Evolutionary conservation across 2,888 invertebrate genomes (phyloP).

Genomic region (Pecten maximus): DNA sequence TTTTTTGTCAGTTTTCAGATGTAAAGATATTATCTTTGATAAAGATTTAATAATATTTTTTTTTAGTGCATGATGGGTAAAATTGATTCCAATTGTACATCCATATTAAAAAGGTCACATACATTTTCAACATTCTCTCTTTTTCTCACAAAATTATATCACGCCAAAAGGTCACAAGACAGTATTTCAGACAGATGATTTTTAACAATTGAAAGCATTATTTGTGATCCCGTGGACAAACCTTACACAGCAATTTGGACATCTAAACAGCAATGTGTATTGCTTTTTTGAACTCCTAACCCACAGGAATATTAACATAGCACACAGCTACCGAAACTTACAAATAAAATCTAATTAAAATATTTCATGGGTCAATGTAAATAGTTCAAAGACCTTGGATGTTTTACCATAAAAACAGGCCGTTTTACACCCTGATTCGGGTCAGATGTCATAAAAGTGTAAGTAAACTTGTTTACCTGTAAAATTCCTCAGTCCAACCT

Average conservation of each 20-base stretch:
- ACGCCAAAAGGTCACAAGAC: not conserved
- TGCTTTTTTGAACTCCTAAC: conserved; percentile 22
- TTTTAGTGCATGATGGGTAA: too few species aligned
- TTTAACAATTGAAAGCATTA: not conserved
- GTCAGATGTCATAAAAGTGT: not conserved
- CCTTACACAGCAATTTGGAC: not conserved
- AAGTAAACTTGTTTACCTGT: conserved; percentile 13
- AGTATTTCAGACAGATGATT: not conserved
- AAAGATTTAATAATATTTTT: too few species aligned
- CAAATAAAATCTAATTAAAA: conserved; percentile 29
- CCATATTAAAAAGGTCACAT: not conserved
- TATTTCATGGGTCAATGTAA: not conserved
- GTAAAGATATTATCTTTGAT: too few species aligned
- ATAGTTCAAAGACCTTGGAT: conserved; percentile 4
- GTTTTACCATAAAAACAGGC: not conserved
- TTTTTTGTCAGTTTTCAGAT: too few species aligned
- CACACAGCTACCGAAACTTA: not conserved
- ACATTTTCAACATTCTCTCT: not conserved
- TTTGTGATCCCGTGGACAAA: not conserved
- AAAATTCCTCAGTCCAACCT: not conserved
- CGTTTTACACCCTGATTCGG: not conserved
- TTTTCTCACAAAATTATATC: not conserved
- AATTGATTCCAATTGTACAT: not conserved
- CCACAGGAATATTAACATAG: not conserved
- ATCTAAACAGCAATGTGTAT: not conserved